These are phyloP conservation scores for Cephus spinipes DNA, from an alignment of 2,888 invertebrate species.

Conservation along the genomic window DNA sequence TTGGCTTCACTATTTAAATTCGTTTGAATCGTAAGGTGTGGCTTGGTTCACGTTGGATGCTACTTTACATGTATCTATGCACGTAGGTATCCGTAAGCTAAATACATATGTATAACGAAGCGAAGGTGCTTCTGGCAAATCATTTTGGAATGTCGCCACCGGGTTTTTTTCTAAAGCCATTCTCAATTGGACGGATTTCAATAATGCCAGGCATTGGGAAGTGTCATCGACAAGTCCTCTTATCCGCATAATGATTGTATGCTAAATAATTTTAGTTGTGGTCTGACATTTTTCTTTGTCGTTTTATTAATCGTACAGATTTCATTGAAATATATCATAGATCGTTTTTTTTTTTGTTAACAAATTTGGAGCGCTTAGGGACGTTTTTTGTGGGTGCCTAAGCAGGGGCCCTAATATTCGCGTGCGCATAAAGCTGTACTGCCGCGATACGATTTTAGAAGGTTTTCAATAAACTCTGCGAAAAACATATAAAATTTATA, in stretches of 20 bases:
- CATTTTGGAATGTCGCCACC: not conserved
- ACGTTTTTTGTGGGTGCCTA: too few species aligned
- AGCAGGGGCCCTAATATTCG: too few species aligned
- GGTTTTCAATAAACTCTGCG: too few species aligned
- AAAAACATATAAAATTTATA: too few species aligned
- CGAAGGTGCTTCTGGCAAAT: not conserved
- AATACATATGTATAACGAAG: not conserved
- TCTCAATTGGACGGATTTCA: not conserved
- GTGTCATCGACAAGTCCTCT: not conserved
- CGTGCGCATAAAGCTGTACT: too few species aligned
- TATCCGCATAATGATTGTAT: not conserved
- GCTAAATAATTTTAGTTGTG: not conserved
- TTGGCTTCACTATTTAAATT: not conserved
- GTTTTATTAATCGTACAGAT: not conserved
- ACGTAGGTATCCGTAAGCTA: not conserved
- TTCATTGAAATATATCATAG: not conserved
- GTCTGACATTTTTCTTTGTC: not conserved
- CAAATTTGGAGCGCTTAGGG: too few species aligned
- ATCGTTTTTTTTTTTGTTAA: not conserved
- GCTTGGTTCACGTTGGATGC: not conserved
- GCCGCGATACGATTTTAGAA: too few species aligned
- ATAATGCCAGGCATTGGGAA: not conserved
- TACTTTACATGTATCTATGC: not conserved
- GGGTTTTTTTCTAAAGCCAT: not conserved
- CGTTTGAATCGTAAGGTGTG: not conserved